Evolutionary conservation across 2,888 invertebrate species (phyloP), one percentile per base, ranked within the genome.

Genomic region (Girardia tigrina): DNA sequence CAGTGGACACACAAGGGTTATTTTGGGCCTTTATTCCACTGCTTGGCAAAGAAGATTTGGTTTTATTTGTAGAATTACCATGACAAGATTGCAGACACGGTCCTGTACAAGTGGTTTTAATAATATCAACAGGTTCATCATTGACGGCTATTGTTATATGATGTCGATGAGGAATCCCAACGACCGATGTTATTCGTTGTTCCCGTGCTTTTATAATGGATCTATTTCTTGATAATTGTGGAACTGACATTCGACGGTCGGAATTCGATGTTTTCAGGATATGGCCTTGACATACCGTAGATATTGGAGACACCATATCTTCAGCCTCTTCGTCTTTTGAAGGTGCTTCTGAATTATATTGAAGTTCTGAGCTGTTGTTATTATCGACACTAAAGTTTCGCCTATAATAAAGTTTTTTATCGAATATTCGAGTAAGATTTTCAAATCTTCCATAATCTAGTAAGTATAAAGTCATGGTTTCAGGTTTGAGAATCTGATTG

Each of bases 101-200:
- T 27, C 28, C 29, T 28, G 36, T 29, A 29, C 73, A 72, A 20
- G 73, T 72, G 20, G 73, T 72, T 29, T 29, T 27, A 28, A 72
- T 72, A 4, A 36, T 72, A 29, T 72, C 73, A 28, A 72, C 29
- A 8, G 73, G 73, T 12, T 36, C 73, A 29, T 72, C 73, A 26
- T 72, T 72, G 29, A 72, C 29, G 1, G 73, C 73, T 20, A 72
- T 72, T 4, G 73, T 72, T 2, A 72, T 72, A 36, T 72, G 36
- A 36, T 72, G 73, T n/a, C 36, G 6, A 36, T 72, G 73, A 1
- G 29, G 73, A 42, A 56, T 23, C n/a, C 56, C 56, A 8, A 56
- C 56, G n/a, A 56, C 56, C 23, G 56, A 56, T 56, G 56, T 23
- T 6, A 56, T 56, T 56, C 56, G n/a, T n/a, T 56, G 56, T 56